Evolutionary conservation across 2,113 vertebrate species (phyloP).

Genomic region (Chaenogobius annularis): DNA sequence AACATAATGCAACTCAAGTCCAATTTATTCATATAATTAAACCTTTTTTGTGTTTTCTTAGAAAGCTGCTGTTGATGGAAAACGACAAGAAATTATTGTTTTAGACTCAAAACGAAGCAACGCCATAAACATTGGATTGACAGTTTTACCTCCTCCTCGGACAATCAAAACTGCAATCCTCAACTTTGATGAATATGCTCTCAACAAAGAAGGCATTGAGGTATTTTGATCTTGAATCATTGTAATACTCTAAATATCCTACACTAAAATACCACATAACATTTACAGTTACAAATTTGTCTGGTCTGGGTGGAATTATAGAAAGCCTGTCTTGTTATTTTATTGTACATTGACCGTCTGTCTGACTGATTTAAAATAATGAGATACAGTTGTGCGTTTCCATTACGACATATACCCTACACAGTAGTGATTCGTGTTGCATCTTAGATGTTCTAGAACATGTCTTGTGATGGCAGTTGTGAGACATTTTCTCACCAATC

Average conservation of each 20-base stretch:
- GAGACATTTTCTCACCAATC: slow-evolving; percentile 36
- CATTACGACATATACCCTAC: slow-evolving; percentile 40
- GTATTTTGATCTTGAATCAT: slow-evolving; percentile 63
- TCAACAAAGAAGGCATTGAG: slow-evolving; percentile 99
- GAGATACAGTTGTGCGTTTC: slow-evolving; percentile 51
- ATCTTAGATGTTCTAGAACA: slow-evolving; percentile 52
- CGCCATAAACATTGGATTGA: slow-evolving; percentile 95
- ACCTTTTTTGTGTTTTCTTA: slow-evolving; percentile 49
- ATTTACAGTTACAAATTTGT: slow-evolving; percentile 18
- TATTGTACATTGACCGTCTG: slow-evolving; percentile 21
- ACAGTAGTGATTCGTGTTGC: slow-evolving; percentile 40
- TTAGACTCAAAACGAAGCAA: slow-evolving; percentile 97
- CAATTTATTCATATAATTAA: not conserved
- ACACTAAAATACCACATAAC: not conserved
- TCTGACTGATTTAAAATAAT: slow-evolving; percentile 34
- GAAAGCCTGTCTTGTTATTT: slow-evolving; percentile 26
- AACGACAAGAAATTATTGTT: slow-evolving; percentile 95
- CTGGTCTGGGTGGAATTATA: slow-evolving; percentile 26
- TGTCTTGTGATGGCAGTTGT: slow-evolving; percentile 24
- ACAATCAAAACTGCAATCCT: slow-evolving; percentile 98
- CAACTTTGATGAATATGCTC: slow-evolving; percentile 97
- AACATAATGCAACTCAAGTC: not conserved
- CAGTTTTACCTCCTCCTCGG: slow-evolving; percentile 93
- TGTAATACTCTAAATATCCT: not conserved
- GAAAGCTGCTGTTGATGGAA: slow-evolving; percentile 96